Base-by-base conservation (phyloP, 2,113 vertebrate genomes). In the Peromyscus maniculatus region DNA sequence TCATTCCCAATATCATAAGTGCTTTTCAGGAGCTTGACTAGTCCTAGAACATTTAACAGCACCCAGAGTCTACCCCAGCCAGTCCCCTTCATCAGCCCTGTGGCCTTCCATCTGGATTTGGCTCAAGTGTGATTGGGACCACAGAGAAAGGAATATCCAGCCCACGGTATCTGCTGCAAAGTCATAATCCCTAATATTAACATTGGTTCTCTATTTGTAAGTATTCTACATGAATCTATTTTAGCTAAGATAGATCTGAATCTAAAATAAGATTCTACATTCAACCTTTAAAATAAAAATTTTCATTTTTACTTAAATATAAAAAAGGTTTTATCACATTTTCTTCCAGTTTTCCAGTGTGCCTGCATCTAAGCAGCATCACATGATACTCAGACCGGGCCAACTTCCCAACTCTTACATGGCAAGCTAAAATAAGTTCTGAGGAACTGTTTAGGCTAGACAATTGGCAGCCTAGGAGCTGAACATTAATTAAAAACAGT, bases 241-340 rank as follows among this genome's bases (percentile, higher is more conserved):
- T 94, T 94, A 71, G 74, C 88, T 89, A 87, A 21, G 17, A 39
- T 94, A 57, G 17, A 72, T 84, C 82, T 86, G 11, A 79, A 72
- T 80, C 55, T 93, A 78, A 82, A 80, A 89, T 93, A 93, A 91
- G 49, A 43, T 31, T 59, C 36, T 84, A 49, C 31, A 57, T 88
- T 55, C 3, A 52, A 39, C 11, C 69, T 89, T 95, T 91, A 91
- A 91, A 82, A 80, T 77, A 92, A 92, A 87, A 91, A 12, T 82
- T 82, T 82, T 36, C 36, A 59, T 59, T 59, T 83, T 59, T 83
- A 83, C 17, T 59, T 83, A 83, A 59, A 24, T 83, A 59, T 83
- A 59, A 83, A n/a, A 67, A 12, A 84, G 64, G 26, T 94, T 94
- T 91, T 28, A 43, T 59, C 72, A 83, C 52, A 66, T 75, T 57